phyloP scores from a whole-genome alignment of 1,140 invertebrate genomes.

The Glossosoma conforme region DNA sequence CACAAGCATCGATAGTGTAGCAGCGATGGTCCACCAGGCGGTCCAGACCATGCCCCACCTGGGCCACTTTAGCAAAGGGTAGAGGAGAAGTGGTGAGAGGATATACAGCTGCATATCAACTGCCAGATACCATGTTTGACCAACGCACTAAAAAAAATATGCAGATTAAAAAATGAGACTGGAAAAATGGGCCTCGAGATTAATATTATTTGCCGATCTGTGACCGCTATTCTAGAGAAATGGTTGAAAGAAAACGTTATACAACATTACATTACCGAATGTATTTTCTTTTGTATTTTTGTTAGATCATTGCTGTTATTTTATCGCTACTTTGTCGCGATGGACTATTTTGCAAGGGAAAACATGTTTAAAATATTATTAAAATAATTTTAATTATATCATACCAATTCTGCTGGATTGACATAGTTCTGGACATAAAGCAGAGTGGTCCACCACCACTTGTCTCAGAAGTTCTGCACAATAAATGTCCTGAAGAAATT shows the following conservation, averaged over 20 bases:
- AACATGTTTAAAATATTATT: neutral
- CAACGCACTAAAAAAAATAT: slow-evolving; percentile 50
- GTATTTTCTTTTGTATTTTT: no score
- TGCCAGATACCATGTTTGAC: slow-evolving; percentile 53
- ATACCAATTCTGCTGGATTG: slow-evolving; percentile 38
- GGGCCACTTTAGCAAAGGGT: slow-evolving; percentile 34
- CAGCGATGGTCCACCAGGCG: neutral
- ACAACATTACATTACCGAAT: no score
- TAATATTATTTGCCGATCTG: no score
- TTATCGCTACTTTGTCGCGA: no score
- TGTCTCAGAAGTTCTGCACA: slow-evolving; percentile 39
- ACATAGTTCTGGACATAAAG: slow-evolving; percentile 53
- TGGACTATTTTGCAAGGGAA: neutral
- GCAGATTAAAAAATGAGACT: no score
- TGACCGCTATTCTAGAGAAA: no score
- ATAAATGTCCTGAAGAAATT: slow-evolving; percentile 34
- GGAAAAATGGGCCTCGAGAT: no score
- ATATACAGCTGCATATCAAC: slow-evolving; percentile 53
- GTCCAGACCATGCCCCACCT: neutral
- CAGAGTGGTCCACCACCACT: slow-evolving; percentile 52
- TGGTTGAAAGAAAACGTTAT: no score
- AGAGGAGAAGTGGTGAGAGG: slow-evolving; percentile 45
- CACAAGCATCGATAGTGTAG: neutral
- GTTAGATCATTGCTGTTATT: no score
- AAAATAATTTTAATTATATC: slow-evolving; percentile 18